Evolutionary conservation across 2,888 invertebrate species (phyloP), one percentile per base, ranked within the genome.

Genomic region (Aphodius granarius): DNA sequence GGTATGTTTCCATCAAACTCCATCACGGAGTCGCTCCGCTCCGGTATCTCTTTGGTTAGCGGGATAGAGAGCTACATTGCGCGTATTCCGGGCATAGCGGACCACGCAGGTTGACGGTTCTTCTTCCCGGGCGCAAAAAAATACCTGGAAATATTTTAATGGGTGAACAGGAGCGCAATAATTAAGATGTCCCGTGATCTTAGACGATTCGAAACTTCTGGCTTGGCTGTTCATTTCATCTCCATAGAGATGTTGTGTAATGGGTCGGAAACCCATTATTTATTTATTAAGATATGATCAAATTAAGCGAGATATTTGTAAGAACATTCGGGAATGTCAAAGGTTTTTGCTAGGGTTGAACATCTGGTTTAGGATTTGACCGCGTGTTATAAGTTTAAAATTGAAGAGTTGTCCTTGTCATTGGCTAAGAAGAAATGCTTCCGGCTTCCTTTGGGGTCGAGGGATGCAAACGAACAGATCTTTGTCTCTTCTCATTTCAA

Each of bases 1-100:
- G 68, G 21, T 16, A 68, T 13, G 68, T 68, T 68, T 22, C 21
- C 20, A 19, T 68, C 68, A 68, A 68, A 68, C 20, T 68, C 68
- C 68, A 68, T 68, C 68, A 68, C 68, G 68, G 21, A 19, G 20
- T 22, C 22, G 20, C 6, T 68, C 13, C 20, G 68, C 22, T 68
- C 68, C 21, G 9, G 22, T 43, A 43, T 43, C 2, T 43, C 43
- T 43, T 43, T 43, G 43, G 43, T 43, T 43, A 43, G 43, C 43
- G 6, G 2, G 43, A 1, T 1, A 3, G 13, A 43, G 43, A 43
- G 43, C 43, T 43, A 43, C 6, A 13, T 6, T 0, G 43, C 43
- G 43, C 3, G 43, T 43, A 43, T 43, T 43, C 43, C 3, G 6
- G 9, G 43, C 43, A 43, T 43, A 43, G 43, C 43, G 43, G 43